These are phyloP conservation scores for Erynnis tages DNA, from an alignment of 2,888 invertebrate genomes.

Conservation along the genomic window DNA sequence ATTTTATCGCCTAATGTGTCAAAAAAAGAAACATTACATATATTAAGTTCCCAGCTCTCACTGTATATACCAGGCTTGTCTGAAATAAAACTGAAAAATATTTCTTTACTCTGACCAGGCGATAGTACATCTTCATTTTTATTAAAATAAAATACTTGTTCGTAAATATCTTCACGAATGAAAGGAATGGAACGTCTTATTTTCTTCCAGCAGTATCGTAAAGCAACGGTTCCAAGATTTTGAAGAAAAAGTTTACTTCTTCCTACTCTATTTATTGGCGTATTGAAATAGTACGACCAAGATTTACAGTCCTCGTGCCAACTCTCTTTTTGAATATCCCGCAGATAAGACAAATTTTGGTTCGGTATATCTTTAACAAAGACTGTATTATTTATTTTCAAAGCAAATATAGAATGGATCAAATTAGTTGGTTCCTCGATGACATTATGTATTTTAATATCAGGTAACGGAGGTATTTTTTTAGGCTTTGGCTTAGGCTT, in stretches of 20 bases:
- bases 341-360: constrained; percentile 42
- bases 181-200: constrained; percentile 51
- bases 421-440: constrained; percentile 28
- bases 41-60: constrained; percentile 75
- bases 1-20: constrained; percentile 51
- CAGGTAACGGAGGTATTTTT: constrained; percentile 48
- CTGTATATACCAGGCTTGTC: constrained; percentile 55
- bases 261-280: constrained; percentile 52
- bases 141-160: constrained; percentile 79
- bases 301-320: constrained; percentile 53
- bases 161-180: constrained; percentile 52
- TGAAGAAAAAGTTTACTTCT: constrained; percentile 63
- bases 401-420: constrained; percentile 48
- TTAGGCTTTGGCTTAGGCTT: constrained; percentile 51
- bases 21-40: constrained; percentile 65
- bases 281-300: constrained; percentile 72
- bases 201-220: constrained; percentile 76
- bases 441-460: constrained; percentile 40
- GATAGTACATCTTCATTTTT: constrained; percentile 77
- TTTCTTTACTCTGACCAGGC: constrained; percentile 69
- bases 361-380: constrained; percentile 51
- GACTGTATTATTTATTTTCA: constrained; percentile 64
- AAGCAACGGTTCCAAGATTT: constrained; percentile 73
- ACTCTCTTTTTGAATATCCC: constrained; percentile 42
- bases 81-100: constrained; percentile 74